These are phyloP conservation scores for Nycteola revayana DNA, from an alignment of 2,888 invertebrate genomes.

Conservation along the genomic window DNA sequence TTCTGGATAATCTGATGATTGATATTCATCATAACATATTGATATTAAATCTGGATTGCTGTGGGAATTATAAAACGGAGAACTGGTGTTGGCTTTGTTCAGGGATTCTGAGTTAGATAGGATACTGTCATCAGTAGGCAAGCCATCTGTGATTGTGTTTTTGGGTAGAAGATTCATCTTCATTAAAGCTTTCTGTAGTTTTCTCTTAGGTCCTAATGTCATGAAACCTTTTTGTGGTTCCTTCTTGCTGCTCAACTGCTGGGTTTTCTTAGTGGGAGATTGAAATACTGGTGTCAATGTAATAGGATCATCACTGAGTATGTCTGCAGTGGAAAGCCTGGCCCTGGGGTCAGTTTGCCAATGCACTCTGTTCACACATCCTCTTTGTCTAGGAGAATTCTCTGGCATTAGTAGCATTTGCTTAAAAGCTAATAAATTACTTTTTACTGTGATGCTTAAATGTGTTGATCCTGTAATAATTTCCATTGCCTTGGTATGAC, in stretches of 20 bases:
- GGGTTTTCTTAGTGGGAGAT: constrained; percentile 80
- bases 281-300: constrained; percentile 75
- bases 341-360: constrained; percentile 87
- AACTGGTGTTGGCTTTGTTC: constrained; percentile 70
- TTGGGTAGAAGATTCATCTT: constrained; percentile 95
- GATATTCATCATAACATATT: constrained; percentile 90
- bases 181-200: constrained; percentile 91
- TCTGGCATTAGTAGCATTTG: constrained; percentile 87
- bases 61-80: constrained; percentile 89
- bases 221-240: constrained; percentile 91
- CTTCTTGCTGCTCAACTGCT: constrained; percentile 81
- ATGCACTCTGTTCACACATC: constrained; percentile 85
- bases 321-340: constrained; percentile 90
- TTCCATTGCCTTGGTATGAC: constrained; percentile 95
- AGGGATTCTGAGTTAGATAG: constrained; percentile 82
- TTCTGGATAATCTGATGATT: constrained; percentile 94
- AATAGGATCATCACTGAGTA: constrained; percentile 76
- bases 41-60: constrained; percentile 94
- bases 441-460: constrained; percentile 97
- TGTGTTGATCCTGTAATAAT: constrained; percentile 96
- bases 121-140: constrained; percentile 85
- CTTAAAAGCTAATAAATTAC: constrained; percentile 94
- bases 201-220: constrained; percentile 93
- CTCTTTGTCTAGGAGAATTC: constrained; percentile 89
- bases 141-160: constrained; percentile 87